These are phyloP conservation scores for Yponomeuta malinellus DNA, from an alignment of 2,888 invertebrate genomes.

Conservation along the genomic window DNA sequence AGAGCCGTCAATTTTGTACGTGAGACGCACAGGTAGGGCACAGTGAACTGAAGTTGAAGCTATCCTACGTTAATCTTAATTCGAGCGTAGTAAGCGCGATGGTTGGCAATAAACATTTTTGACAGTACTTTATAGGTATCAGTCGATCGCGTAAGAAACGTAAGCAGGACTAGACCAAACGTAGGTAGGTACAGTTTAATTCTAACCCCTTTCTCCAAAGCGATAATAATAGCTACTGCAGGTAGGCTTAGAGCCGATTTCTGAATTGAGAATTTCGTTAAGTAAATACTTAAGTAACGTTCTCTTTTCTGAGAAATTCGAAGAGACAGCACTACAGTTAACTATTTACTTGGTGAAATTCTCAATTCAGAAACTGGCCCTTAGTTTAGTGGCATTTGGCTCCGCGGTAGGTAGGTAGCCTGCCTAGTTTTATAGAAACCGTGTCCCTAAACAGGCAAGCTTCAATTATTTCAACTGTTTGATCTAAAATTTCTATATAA, in stretches of 20 bases:
- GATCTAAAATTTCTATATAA: no score
- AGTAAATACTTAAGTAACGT: neutral
- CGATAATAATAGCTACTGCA: neutral
- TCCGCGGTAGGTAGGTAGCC: neutral
- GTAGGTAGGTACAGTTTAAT: neutral
- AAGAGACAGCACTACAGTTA: no score
- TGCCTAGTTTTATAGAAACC: neutral
- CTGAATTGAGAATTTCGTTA: neutral
- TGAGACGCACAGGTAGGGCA: neutral
- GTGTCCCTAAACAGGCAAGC: neutral
- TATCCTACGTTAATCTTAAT: no score
- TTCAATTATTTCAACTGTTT: neutral
- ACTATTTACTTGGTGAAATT: no score
- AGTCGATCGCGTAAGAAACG: neutral
- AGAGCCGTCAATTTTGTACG: slow-evolving; percentile 7
- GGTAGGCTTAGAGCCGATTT: neutral
- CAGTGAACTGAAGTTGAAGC: no score
- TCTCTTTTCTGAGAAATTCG: no score
- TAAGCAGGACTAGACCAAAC: neutral
- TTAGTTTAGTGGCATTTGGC: no score
- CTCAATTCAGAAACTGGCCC: no score
- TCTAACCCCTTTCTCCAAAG: neutral
- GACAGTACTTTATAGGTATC: neutral
- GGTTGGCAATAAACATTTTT: no score
- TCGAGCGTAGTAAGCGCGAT: no score